Evolutionary conservation across 2,888 invertebrate genomes (phyloP).

Genomic region (Serrognathus titanus): DNA sequence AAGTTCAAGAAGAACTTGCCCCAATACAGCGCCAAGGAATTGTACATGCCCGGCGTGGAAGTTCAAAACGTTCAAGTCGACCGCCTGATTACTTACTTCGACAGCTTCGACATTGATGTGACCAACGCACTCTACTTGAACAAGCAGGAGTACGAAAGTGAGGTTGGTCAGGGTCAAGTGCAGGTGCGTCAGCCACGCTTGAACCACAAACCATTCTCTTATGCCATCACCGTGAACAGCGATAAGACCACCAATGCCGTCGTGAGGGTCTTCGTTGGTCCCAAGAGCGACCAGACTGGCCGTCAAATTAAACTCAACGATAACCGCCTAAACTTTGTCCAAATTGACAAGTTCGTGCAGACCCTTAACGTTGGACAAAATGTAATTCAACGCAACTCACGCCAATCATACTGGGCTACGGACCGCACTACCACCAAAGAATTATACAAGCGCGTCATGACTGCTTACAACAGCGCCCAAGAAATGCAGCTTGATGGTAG

Average conservation of each 20-base stretch:
- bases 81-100: slow-evolving; percentile 67
- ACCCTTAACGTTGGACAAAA: slow-evolving; percentile 61
- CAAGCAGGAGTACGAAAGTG: slow-evolving; percentile 49
- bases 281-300: slow-evolving; percentile 61
- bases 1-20: slow-evolving; percentile 58
- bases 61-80: slow-evolving; percentile 63
- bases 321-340: slow-evolving; percentile 62
- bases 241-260: slow-evolving; percentile 58
- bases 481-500: slow-evolving; percentile 54
- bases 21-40: slow-evolving; percentile 52
- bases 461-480: slow-evolving; percentile 53
- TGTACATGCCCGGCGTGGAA: slow-evolving; percentile 58
- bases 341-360: slow-evolving; percentile 60
- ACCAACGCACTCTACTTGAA: slow-evolving; percentile 53
- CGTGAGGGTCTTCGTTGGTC: slow-evolving; percentile 66
- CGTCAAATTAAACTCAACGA: slow-evolving; percentile 56
- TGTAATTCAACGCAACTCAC: slow-evolving; percentile 57
- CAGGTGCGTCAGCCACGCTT: slow-evolving; percentile 61
- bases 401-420: slow-evolving; percentile 53
- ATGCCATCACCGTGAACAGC: slow-evolving; percentile 56
- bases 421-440: slow-evolving; percentile 64
- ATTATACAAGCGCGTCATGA: slow-evolving; percentile 60
- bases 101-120: slow-evolving; percentile 60
- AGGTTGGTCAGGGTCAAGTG: slow-evolving; percentile 48
- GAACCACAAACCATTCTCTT: slow-evolving; percentile 63